Conservation (phyloP, 2,888 invertebrate genomes). For the Peribatodes rhomboidaria region DNA sequence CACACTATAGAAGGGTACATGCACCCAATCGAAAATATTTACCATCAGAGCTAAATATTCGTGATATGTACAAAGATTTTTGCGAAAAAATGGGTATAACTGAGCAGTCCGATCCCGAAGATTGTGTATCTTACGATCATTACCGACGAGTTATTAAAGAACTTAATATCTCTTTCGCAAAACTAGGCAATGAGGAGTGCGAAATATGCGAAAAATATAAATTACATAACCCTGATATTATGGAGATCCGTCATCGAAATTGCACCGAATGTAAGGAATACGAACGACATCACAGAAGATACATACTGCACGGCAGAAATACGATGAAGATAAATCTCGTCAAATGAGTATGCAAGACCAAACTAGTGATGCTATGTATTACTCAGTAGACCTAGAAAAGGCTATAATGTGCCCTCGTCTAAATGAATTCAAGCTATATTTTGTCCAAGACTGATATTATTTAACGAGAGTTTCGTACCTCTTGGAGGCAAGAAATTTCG, state of each 20-base stretch:
- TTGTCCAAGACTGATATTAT: constrained; percentile 27
- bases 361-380: constrained; percentile 29
- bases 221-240: constrained; percentile 21
- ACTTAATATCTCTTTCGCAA: constrained; percentile 36
- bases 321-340: constrained; percentile 20
- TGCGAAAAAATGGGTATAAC: constrained; percentile 12
- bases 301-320: constrained; percentile 32
- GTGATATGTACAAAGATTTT: constrained; percentile 19
- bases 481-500: not conserved
- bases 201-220: constrained; percentile 37
- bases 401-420: constrained; percentile 34
- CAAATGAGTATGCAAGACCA: constrained; percentile 10
- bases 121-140: constrained; percentile 32
- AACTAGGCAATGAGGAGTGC: constrained; percentile 38
- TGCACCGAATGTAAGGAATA: constrained; percentile 24
- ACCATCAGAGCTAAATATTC: constrained; percentile 9
- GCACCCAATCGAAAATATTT: constrained; percentile 18
- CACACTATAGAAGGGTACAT: constrained; percentile 29
- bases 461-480: constrained; percentile 39
- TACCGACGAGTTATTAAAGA: constrained; percentile 35
- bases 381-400: constrained; percentile 32
- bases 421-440: constrained; percentile 24
- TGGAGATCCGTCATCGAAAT: constrained; percentile 17
- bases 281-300: constrained; percentile 30
- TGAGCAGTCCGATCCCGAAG: constrained; percentile 18